Evolutionary conservation across 1,140 invertebrate genomes (phyloP).

Genomic region (Zophobas atratus): DNA sequence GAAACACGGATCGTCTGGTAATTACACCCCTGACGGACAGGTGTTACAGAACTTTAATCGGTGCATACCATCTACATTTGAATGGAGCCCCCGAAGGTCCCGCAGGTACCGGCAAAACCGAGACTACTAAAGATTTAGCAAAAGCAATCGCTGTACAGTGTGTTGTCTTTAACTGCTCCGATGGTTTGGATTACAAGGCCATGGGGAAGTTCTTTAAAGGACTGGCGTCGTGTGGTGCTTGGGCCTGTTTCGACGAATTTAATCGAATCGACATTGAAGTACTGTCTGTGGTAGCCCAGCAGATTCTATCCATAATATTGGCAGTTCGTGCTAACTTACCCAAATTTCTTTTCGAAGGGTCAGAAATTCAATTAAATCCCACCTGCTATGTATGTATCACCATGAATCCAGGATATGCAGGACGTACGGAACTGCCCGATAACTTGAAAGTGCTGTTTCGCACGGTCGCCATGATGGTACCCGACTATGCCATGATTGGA

Average conservation of each 20-base stretch:
- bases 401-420: slow-evolving; percentile 95
- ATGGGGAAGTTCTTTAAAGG: slow-evolving; percentile 80
- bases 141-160: slow-evolving; percentile 84
- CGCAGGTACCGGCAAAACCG: slow-evolving; percentile 84
- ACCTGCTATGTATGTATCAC: slow-evolving; percentile 93
- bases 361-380: slow-evolving; percentile 84
- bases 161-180: slow-evolving; percentile 85
- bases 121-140: slow-evolving; percentile 83
- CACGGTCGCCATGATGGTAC: slow-evolving; percentile 96
- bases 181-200: slow-evolving; percentile 81
- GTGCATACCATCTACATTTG: slow-evolving; percentile 80
- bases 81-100: slow-evolving; percentile 82
- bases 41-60: slow-evolving; percentile 80
- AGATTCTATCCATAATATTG: slow-evolving; percentile 86
- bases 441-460: slow-evolving; percentile 93
- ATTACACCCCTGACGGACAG: slow-evolving; percentile 92
- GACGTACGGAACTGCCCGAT: slow-evolving; percentile 88
- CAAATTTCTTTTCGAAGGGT: slow-evolving; percentile 89
- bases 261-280: slow-evolving; percentile 95
- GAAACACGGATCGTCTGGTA: slow-evolving; percentile 89
- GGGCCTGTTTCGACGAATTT: slow-evolving; percentile 97
- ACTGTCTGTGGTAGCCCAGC: slow-evolving; percentile 86
- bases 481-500: slow-evolving; percentile 92
- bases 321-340: slow-evolving; percentile 81
- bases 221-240: slow-evolving; percentile 84